Evolutionary conservation across 2,797 vertebrate genomes (phyloP), one percentile per base, ranked within the genome.

Genomic region (Xenopus petersii): DNA sequence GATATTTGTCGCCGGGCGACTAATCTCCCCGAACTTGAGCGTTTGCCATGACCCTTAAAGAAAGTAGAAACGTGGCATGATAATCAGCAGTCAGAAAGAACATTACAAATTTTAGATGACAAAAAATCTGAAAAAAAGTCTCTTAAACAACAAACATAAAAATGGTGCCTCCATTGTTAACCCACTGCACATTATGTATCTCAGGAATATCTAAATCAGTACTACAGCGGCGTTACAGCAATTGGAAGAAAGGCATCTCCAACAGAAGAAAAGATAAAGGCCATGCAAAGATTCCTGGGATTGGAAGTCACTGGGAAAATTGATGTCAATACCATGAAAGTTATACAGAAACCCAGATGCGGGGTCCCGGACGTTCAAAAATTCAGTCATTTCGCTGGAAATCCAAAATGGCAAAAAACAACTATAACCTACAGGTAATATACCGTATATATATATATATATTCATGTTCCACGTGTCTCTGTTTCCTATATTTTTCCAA

Each of bases 361-460:
- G 33, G 71, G 7, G 67, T 54, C 61, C 80, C 77, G 33, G 75
- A 80, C n/a, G 26, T 8, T 47, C 72, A 49, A 55, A 82, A 79
- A 12, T 66, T 61, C 26, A 67, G 75, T 1, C 9, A 79, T 10
- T 84, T 75, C 63, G 72, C 59, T 64, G 76, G 54, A 65, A 1
- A 60, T 0, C 67, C 55, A 7, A 84, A 79, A 59, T 80, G 67
- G 59, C 3, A 80, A 66, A 82, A 81, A 10, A 75, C 61, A 13
- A 70, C 4, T 2, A 3, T 79, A 70, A 83, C 63, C 1, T 60
- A 83, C 33, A 85, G 76, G 70, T 79, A 60, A 15, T 5, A 17
- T 56, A 56, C 16, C 15, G 4, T 30, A 30, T 30, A 30, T 30
- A 30, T 30, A 30, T 30, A 21, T 21, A 21, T 21, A 21, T 21